Evolutionary conservation across 2,888 invertebrate species (phyloP).

Genomic region (Chrysolina haemoptera): DNA sequence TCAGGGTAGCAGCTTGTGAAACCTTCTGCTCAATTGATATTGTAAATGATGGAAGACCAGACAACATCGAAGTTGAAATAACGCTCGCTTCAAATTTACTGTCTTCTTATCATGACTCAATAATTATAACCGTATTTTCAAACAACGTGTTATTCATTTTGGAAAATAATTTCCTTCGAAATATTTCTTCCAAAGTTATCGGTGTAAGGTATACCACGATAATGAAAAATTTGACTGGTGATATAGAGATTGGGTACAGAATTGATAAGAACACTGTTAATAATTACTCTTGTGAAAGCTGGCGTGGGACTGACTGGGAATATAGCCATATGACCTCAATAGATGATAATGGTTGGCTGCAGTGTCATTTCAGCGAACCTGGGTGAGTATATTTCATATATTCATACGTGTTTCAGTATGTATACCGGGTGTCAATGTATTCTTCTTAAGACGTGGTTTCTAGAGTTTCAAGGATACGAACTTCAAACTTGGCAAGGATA

Average conservation of each 20-base stretch:
- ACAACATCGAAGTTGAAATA: not conserved
- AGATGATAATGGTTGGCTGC: not conserved
- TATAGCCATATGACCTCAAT: not conserved
- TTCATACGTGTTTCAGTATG: no score
- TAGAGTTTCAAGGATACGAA: no score
- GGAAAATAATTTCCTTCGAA: not conserved
- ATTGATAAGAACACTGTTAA: not conserved
- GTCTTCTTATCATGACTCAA: not conserved
- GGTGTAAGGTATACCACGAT: conserved; percentile 32
- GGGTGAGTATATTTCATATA: conserved; percentile 27
- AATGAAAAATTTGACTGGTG: conserved; percentile 14
- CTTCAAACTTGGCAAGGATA: no score
- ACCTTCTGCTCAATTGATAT: conserved; percentile 6
- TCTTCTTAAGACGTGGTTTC: no score
- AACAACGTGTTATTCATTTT: conserved; percentile 34
- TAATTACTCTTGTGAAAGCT: conserved; percentile 32
- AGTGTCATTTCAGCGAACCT: conserved; percentile 18
- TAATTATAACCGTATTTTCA: conserved; percentile 36
- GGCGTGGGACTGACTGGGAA: conserved; percentile 24
- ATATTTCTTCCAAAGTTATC: conserved; percentile 35
- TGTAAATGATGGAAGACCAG: not conserved
- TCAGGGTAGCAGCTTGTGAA: conserved; percentile 3
- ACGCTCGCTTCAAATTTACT: not conserved
- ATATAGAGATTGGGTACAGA: conserved; percentile 26
- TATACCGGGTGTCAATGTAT: no score